Evolutionary conservation across 2,113 vertebrate genomes (phyloP), one percentile per base, ranked within the genome.

Genomic region (Centropristis striata): DNA sequence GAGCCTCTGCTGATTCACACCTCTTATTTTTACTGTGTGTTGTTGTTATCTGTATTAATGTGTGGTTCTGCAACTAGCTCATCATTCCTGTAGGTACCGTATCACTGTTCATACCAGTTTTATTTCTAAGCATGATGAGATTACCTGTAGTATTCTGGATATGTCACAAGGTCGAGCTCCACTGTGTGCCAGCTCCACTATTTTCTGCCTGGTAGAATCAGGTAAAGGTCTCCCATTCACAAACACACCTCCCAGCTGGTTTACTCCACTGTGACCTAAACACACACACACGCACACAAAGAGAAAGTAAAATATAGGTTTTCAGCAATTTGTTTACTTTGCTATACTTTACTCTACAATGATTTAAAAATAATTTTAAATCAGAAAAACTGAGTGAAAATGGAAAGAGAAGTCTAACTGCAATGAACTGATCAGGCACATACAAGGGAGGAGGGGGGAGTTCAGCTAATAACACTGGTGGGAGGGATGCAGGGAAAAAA

Each of bases 81-180:
- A 53, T 11, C 8, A 8, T 9, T 21, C 63, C 20, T 49, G 36
- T 20, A 11, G 7, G 8, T 16, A 16, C 1, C 18, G 42, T 68
- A 42, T 41, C 13, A 68, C 44, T 53, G 47, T 53, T 11, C 12
- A 18, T 44, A 37, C 2, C 12, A 42, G n/a, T 16, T 23, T 16
- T 2, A 36, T 1, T 20, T 27, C 0, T 50, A 4, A 61, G 20
- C 36, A 39, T 47, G 37, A 20, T 8, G 12, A 14, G 21, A 54
- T 84, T 96, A 99, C 98, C 98, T 99, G 98, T 87, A 99, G 95
- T 93, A 99, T 99, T 94, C 98, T 95, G 92, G 98, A 99, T 90
- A 99, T 99, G 95, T 99, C 98, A 91, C 98, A 99, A 82, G 98
- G 98, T 84, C 98, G 96, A 84, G 98, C 98, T 81, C 98, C 98